phyloP scores from a whole-genome alignment of 2,797 vertebrate species.

The Pseudochaenichthys georgianus region DNA sequence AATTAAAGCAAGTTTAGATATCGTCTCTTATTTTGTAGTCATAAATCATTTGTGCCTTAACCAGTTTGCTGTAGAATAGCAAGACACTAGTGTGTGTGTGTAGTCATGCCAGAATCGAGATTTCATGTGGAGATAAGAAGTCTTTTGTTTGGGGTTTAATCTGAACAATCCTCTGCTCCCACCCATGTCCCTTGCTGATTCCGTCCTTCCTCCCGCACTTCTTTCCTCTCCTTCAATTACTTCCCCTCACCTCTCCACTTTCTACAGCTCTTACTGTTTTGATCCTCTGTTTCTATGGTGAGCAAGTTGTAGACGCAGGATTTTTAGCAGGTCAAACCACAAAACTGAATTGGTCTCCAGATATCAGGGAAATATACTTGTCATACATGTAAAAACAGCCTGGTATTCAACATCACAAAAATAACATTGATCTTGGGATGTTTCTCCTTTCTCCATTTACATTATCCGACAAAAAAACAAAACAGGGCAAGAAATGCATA shows the following conservation, averaged over 20 bases:
- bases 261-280: background rate
- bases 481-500: conserved; percentile 11
- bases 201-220: conserved; percentile 43
- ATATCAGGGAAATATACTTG: background rate
- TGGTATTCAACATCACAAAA: background rate
- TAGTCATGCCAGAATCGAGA: conserved; percentile 59
- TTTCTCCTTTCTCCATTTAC: background rate
- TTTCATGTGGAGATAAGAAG: conserved; percentile 75
- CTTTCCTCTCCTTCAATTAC: conserved; percentile 37
- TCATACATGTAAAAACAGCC: background rate
- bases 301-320: background rate
- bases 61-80: conserved; percentile 11
- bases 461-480: background rate
- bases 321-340: background rate
- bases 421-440: background rate
- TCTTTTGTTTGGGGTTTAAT: conserved; percentile 76
- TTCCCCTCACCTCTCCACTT: conserved; percentile 13
- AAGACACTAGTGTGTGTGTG: conserved; percentile 23
- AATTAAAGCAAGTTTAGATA: background rate
- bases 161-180: conserved; percentile 51
- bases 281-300: background rate
- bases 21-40: background rate
- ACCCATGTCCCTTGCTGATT: conserved; percentile 54
- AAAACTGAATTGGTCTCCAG: background rate
- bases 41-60: conserved; percentile 6